Percentiles rank a stretch among this genome's conserved stretches.
These are phyloP conservation scores for Chelon labrosus DNA, from an alignment of 2,797 vertebrate genomes.

Conservation along the genomic window DNA sequence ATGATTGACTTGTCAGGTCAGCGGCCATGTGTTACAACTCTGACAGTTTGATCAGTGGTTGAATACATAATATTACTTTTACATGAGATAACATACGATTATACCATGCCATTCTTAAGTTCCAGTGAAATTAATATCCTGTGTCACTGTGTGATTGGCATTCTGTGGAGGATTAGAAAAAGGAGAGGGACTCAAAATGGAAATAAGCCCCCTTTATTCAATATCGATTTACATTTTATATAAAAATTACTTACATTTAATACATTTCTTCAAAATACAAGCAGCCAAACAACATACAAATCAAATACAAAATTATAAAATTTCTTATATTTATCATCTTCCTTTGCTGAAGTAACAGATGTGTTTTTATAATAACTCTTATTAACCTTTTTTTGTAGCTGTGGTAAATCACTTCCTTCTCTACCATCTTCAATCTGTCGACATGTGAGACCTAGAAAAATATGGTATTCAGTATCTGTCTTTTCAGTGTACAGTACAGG, in stretches of 20 bases:
- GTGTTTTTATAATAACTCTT: slow-evolving; percentile 78
- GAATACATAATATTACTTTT: background rate
- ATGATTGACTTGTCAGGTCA: slow-evolving; percentile 58
- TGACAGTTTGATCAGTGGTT: slow-evolving; percentile 13
- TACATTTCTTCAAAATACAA: slow-evolving; percentile 91
- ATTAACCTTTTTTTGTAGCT: slow-evolving; percentile 65
- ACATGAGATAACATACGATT: background rate
- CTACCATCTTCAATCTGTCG: slow-evolving; percentile 63
- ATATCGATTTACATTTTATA: slow-evolving; percentile 89
- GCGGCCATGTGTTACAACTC: slow-evolving; percentile 20
- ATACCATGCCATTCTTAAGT: background rate
- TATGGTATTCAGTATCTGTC: slow-evolving; percentile 80
- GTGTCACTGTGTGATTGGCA: background rate
- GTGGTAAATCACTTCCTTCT: slow-evolving; percentile 73
- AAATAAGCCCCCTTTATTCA: slow-evolving; percentile 91
- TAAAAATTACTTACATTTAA: slow-evolving; percentile 92
- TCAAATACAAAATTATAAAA: slow-evolving; percentile 93
- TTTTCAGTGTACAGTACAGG: slow-evolving; percentile 75
- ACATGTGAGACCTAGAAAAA: slow-evolving; percentile 81
- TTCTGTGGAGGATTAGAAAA: background rate
- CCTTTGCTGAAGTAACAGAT: slow-evolving; percentile 79
- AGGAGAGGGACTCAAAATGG: slow-evolving; percentile 59
- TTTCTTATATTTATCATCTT: slow-evolving; percentile 87
- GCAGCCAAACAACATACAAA: slow-evolving; percentile 91
- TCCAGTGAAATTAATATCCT: background rate